Conservation (phyloP, 2,888 invertebrate genomes). For the Scrobipalpa atriplicella region DNA sequence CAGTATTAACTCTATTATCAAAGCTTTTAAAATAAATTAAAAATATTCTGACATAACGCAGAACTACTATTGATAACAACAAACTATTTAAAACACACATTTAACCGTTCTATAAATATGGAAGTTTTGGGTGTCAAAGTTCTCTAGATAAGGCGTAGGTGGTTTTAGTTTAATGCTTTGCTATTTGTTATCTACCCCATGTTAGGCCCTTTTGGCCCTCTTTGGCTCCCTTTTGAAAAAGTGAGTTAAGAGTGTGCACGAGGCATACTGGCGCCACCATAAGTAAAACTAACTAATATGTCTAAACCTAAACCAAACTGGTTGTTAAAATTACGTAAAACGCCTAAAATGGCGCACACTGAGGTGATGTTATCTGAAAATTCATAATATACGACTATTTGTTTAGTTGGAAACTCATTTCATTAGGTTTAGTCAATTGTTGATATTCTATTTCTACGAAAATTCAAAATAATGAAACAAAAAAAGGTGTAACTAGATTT, state of each 20-base stretch:
- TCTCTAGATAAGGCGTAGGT: conserved; percentile 12
- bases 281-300: no score
- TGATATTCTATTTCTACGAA: no score
- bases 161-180: conserved; percentile 15
- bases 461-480: no score
- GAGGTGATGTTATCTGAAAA: no score
- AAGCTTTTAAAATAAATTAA: conserved; percentile 19
- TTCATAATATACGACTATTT: no score
- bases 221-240: conserved; percentile 23
- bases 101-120: conserved; percentile 23
- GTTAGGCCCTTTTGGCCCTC: conserved; percentile 12
- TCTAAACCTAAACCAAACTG: no score
- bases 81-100: conserved; percentile 6
- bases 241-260: not conserved
- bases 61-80: conserved; percentile 4
- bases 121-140: conserved; percentile 22
- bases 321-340: no score
- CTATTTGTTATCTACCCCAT: conserved; percentile 18
- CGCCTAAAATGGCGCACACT: no score
- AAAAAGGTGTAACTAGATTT: no score
- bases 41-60: conserved; percentile 11
- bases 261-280: no score
- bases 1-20: conserved; percentile 17
- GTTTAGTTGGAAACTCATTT: no score
- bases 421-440: no score